These are phyloP conservation scores for Drosophila albomicans DNA, from an alignment of 1,140 invertebrate species.

Conservation along the genomic window DNA sequence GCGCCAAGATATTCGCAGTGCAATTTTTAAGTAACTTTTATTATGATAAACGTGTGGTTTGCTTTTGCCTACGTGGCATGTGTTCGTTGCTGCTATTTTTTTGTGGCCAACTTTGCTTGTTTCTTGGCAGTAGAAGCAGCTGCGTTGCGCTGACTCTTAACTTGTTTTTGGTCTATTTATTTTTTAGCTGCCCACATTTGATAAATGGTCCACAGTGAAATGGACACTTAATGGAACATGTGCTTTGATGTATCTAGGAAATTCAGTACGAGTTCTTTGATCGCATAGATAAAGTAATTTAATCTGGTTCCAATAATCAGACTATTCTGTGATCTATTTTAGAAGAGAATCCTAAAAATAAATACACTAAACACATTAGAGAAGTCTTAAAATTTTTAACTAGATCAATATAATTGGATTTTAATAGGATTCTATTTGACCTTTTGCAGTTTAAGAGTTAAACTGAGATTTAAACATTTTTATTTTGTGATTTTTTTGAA, in stretches of 20 bases:
- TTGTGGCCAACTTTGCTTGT: conserved; percentile 10
- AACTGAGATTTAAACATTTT: too few species aligned
- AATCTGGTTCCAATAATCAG: too few species aligned
- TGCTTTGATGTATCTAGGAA: not conserved
- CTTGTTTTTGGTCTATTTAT: not conserved
- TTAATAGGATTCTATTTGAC: too few species aligned
- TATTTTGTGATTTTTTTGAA: too few species aligned
- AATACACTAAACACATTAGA: too few species aligned
- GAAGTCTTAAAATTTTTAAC: too few species aligned
- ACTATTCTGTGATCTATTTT: too few species aligned
- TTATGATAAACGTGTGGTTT: conserved; percentile 47
- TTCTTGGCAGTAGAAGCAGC: conserved; percentile 8
- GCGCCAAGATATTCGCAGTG: conserved; percentile 34
- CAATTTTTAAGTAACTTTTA: conserved; percentile 51
- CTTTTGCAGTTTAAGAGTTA: too few species aligned
- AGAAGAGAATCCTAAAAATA: too few species aligned
- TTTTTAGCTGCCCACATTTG: conserved; percentile 6
- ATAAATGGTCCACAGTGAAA: conserved; percentile 29
- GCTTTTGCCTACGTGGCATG: conserved; percentile 27
- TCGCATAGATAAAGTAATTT: not conserved
- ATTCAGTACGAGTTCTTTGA: not conserved
- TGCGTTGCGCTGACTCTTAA: conserved; percentile 10
- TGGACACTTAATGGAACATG: conserved; percentile 21
- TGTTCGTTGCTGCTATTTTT: conserved; percentile 5
- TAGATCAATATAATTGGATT: too few species aligned